These are phyloP conservation scores for Sthenelais limicola DNA, from an alignment of 2,888 invertebrate species.

Conservation along the genomic window DNA sequence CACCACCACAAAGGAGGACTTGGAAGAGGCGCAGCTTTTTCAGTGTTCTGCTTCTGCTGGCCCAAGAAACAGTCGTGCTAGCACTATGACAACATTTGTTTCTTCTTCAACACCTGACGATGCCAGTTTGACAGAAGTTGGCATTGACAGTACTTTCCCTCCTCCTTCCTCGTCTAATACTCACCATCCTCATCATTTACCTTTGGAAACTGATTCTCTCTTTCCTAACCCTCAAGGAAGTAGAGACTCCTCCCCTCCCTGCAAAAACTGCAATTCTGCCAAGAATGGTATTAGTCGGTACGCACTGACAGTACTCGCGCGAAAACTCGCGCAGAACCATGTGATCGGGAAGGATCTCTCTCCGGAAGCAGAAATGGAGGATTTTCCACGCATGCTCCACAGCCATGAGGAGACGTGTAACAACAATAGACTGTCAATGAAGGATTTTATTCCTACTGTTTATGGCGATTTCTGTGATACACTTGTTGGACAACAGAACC, in stretches of 20 bases:
- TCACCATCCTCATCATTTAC: too few relatives aligned
- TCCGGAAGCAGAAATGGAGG: not conserved
- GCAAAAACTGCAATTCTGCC: conserved; percentile 10
- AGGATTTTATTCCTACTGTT: conserved; percentile 34
- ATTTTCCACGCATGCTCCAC: conserved; percentile 38
- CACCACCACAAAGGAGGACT: not conserved
- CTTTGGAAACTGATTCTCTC: too few relatives aligned
- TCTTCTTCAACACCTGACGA: conserved; percentile 39
- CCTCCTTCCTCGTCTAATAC: too few relatives aligned
- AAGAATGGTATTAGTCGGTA: conserved; percentile 35
- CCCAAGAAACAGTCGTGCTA: conserved; percentile 31
- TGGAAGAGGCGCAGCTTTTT: conserved; percentile 34
- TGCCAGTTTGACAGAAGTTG: conserved; percentile 20
- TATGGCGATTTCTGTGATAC: conserved; percentile 38
- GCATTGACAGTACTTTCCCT: too few relatives aligned
- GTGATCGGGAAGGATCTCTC: conserved; percentile 16
- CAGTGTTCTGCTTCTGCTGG: conserved; percentile 19
- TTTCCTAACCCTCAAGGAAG: not conserved
- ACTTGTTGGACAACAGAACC: conserved; percentile 1
- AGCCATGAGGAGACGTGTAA: conserved; percentile 35
- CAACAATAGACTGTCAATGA: conserved; percentile 25
- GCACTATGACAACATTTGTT: conserved; percentile 37
- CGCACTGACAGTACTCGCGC: conserved; percentile 25
- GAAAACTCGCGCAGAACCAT: conserved; percentile 40
- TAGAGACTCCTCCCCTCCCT: not conserved